Evolutionary conservation across 1,140 invertebrate genomes (phyloP).

Genomic region (Eciton burchellii): DNA sequence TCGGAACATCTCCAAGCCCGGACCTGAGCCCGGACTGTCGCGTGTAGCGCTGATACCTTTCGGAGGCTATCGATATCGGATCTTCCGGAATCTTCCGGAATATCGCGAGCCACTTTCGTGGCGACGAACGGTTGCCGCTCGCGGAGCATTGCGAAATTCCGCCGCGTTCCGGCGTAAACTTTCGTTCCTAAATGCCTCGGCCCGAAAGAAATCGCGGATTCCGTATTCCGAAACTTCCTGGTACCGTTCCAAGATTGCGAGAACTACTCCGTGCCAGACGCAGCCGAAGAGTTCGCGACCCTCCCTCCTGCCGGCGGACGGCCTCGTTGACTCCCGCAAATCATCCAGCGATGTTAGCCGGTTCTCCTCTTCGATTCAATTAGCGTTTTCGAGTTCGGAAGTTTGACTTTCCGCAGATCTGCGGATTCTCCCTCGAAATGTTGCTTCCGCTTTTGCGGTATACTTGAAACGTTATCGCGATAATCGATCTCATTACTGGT

Average conservation of each 20-base stretch:
- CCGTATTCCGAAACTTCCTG: conserved; percentile 59
- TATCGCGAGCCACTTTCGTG: conserved; percentile 1
- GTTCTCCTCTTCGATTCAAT: conserved; percentile 25
- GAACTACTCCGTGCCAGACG: conserved; percentile 66
- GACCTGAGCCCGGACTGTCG: too few relatives aligned
- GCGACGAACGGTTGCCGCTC: background rate
- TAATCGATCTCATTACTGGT: background rate
- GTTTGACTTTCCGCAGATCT: background rate
- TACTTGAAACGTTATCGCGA: background rate
- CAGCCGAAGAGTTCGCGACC: conserved; percentile 73
- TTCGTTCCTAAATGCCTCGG: conserved; percentile 38
- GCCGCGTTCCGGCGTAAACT: conserved; percentile 52
- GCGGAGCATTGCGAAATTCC: conserved; percentile 12
- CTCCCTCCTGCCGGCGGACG: conserved; percentile 55
- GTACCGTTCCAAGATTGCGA: conserved; percentile 70
- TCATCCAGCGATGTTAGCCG: conserved; percentile 38
- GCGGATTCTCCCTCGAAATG: too few relatives aligned
- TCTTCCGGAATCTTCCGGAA: background rate
- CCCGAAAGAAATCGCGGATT: conserved; percentile 38
- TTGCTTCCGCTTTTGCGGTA: background rate
- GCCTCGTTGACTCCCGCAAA: conserved; percentile 63
- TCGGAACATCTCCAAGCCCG: too few relatives aligned
- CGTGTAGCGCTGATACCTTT: background rate
- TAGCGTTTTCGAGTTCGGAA: conserved; percentile 3
- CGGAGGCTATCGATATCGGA: background rate